Conservation (phyloP, 2,797 vertebrate genomes). For the Triplophysa yarkandensis region DNA sequence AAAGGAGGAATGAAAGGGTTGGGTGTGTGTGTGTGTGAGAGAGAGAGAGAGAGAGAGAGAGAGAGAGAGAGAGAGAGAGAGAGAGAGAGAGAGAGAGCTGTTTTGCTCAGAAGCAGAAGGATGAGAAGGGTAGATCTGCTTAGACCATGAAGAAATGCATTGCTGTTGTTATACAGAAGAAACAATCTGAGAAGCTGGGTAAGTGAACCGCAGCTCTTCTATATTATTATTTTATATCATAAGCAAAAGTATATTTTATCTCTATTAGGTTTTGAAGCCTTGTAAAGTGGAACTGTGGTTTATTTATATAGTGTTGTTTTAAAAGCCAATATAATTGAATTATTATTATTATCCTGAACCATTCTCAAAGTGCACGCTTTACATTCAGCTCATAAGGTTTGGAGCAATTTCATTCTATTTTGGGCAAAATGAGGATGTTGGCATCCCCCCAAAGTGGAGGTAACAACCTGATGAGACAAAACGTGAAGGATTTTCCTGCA, state of each 20-base stretch:
- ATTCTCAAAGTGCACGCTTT: not conserved
- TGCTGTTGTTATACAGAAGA: not conserved
- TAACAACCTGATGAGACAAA: not conserved
- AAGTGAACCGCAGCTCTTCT: conserved; percentile 8
- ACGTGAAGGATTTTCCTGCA: not conserved
- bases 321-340: not conserved
- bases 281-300: not conserved
- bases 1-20: not conserved
- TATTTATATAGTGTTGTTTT: not conserved
- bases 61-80: conserved; percentile 6
- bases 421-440: not conserved
- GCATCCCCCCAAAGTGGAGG: not conserved
- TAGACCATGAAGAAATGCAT: conserved; percentile 19
- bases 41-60: conserved; percentile 1
- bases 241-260: not conserved
- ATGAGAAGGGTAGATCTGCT: conserved; percentile 20
- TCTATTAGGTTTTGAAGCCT: not conserved
- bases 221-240: too few relatives aligned
- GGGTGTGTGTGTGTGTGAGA: conserved; percentile 4
- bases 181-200: not conserved
- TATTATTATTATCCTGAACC: not conserved
- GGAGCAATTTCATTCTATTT: not conserved
- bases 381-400: not conserved
- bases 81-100: conserved; percentile 10
- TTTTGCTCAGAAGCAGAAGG: not conserved